Evolutionary conservation across 64 coral and sea anemone species (phyloP).

Genomic region (Montipora cactus): DNA sequence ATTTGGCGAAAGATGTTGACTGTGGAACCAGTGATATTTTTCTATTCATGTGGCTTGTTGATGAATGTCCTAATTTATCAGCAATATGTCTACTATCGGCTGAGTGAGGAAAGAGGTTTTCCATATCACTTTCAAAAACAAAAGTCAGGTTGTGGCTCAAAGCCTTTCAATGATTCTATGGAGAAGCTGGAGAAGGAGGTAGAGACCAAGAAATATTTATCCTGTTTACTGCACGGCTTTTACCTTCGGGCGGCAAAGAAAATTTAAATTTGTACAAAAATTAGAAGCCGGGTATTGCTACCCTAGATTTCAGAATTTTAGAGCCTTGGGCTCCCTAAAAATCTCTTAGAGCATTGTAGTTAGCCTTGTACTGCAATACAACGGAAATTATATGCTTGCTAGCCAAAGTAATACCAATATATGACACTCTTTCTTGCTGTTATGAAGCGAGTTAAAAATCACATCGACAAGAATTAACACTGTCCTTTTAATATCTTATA

Average conservation of each 20-base stretch:
- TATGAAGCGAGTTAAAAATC: too few relatives aligned
- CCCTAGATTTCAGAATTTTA: too few relatives aligned
- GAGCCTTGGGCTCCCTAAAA: too few relatives aligned
- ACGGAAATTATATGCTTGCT: too few relatives aligned
- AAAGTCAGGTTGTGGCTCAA: constrained; percentile 34
- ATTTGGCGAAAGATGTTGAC: constrained; percentile 49
- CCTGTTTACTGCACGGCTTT: too few relatives aligned
- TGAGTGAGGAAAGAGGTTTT: constrained; percentile 83
- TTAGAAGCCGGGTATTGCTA: too few relatives aligned
- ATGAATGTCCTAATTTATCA: constrained; percentile 86
- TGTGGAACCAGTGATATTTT: constrained; percentile 89
- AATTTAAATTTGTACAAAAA: too few relatives aligned
- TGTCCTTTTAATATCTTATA: neutral
- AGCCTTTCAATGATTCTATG: constrained; percentile 49
- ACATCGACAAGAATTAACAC: neutral
- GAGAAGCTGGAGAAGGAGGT: constrained; percentile 82
- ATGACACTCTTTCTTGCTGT: too few relatives aligned
- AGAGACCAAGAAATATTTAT: neutral
- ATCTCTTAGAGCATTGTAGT: too few relatives aligned
- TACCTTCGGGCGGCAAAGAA: too few relatives aligned
- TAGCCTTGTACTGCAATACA: too few relatives aligned
- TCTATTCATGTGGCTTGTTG: constrained; percentile 91
- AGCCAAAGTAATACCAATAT: too few relatives aligned
- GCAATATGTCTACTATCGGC: constrained; percentile 86
- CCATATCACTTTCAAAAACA: constrained; percentile 54